Evolutionary conservation across 1,140 invertebrate species (phyloP).

Genomic region (Fopius arisanus): DNA sequence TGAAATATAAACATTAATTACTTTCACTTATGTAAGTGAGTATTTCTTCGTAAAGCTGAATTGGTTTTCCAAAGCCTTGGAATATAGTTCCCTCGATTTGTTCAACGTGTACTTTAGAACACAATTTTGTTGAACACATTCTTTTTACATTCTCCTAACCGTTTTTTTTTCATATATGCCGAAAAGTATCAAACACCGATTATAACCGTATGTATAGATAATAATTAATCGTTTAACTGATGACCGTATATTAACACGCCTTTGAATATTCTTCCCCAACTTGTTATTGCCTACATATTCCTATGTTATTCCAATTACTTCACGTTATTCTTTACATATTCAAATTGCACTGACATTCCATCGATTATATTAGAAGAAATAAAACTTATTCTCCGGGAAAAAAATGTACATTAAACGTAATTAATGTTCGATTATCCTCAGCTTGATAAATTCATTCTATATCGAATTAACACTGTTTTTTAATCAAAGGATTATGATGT

Average conservation of each 20-base stretch:
- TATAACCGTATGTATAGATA: conserved; percentile 5
- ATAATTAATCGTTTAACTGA: conserved; percentile 37
- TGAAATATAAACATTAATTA: conserved; percentile 17
- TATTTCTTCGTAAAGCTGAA: conserved; percentile 16
- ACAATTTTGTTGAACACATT: conserved; percentile 9
- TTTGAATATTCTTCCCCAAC: conserved; percentile 16
- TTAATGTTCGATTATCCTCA: conserved; percentile 19
- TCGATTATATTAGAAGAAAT: conserved; percentile 37
- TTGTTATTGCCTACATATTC: conserved; percentile 1
- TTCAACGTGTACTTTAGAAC: conserved; percentile 2
- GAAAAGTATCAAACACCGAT: not conserved
- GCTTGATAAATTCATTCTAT: not conserved
- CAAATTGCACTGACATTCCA: conserved; percentile 60
- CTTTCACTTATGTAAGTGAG: not conserved
- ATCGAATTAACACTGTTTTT: conserved; percentile 36
- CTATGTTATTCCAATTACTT: not conserved
- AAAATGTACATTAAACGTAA: conserved; percentile 46
- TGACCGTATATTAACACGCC: conserved; percentile 50
- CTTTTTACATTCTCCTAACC: not conserved
- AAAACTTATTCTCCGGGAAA: conserved; percentile 24
- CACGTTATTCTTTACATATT: conserved; percentile 27
- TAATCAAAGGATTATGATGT: conserved; percentile 58
- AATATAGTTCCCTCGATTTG: conserved; percentile 14
- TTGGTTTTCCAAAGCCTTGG: conserved; percentile 14
- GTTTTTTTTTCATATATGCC: not conserved